A percentile compares a stretch with the other conserved stretches of the same genome.
These are phyloP conservation scores for Epiblema foenella DNA, from an alignment of 2,888 invertebrate species.

Conservation along the genomic window DNA sequence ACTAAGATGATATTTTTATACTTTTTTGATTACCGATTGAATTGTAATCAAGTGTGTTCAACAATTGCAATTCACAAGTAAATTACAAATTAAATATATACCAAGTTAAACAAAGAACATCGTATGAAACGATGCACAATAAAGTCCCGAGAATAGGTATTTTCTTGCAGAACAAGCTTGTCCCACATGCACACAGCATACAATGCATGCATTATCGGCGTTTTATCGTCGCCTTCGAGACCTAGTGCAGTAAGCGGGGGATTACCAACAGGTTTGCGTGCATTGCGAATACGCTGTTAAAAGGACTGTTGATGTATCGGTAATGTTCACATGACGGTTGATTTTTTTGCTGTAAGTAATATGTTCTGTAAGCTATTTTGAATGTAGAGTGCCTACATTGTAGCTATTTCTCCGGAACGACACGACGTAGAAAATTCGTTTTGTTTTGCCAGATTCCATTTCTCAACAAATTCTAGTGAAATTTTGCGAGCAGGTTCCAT, in stretches of 20 bases:
- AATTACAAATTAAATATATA: neutral
- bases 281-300: conserved; percentile 4
- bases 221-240: conserved; percentile 30
- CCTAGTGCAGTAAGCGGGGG: conserved; percentile 24
- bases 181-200: conserved; percentile 36
- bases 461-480: too few species aligned
- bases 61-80: neutral
- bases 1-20: neutral
- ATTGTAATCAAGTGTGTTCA: too few species aligned
- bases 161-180: conserved; percentile 21
- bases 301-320: neutral
- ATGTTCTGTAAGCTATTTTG: neutral
- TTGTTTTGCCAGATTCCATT: too few species aligned
- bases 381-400: too few species aligned
- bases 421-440: neutral
- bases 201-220: conserved; percentile 38
- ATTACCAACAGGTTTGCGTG: conserved; percentile 22
- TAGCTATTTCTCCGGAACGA: neutral
- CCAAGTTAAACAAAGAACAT: conserved; percentile 13
- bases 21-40: too few species aligned
- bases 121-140: conserved; percentile 9
- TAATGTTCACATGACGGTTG: neutral
- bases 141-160: conserved; percentile 11
- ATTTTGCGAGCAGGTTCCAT: too few species aligned
- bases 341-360: neutral